Evolutionary conservation across 2,797 vertebrate species (phyloP).

Genomic region (Sandelia bainsii): DNA sequence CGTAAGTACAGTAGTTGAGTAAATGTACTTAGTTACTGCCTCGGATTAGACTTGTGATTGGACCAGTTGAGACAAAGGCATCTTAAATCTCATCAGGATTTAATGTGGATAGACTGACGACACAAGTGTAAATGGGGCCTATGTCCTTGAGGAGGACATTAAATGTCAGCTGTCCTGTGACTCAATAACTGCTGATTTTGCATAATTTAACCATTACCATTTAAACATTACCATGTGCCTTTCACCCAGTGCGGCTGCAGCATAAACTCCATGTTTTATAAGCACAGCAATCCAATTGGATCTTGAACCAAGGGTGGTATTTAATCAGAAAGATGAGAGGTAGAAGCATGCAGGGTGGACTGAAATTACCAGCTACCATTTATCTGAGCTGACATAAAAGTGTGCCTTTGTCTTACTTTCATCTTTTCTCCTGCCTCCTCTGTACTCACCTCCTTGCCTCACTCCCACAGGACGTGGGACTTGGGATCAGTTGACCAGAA

Average conservation of each 20-base stretch:
- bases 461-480: slow-evolving; percentile 20
- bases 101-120: neutral
- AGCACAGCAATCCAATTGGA: neutral
- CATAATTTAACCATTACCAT: slow-evolving; percentile 4
- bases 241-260: neutral
- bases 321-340: slow-evolving; percentile 33
- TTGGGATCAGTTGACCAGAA: slow-evolving; percentile 14
- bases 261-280: neutral
- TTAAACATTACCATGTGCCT: neutral
- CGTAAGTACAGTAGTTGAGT: too few species aligned
- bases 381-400: slow-evolving; percentile 14
- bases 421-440: slow-evolving; percentile 21
- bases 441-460: slow-evolving; percentile 8
- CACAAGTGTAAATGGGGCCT: neutral
- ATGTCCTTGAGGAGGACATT: neutral
- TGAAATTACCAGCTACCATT: slow-evolving; percentile 17
- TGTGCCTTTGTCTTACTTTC: slow-evolving; percentile 6
- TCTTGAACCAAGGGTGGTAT: slow-evolving; percentile 3
- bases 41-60: neutral
- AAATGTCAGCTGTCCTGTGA: neutral
- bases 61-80: neutral
- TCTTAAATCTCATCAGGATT: slow-evolving; percentile 1
- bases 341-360: neutral
- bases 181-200: neutral
- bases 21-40: too few species aligned